Base-by-base conservation (phyloP, 2,113 vertebrate species). In the Irena cyanogastra region DNA sequence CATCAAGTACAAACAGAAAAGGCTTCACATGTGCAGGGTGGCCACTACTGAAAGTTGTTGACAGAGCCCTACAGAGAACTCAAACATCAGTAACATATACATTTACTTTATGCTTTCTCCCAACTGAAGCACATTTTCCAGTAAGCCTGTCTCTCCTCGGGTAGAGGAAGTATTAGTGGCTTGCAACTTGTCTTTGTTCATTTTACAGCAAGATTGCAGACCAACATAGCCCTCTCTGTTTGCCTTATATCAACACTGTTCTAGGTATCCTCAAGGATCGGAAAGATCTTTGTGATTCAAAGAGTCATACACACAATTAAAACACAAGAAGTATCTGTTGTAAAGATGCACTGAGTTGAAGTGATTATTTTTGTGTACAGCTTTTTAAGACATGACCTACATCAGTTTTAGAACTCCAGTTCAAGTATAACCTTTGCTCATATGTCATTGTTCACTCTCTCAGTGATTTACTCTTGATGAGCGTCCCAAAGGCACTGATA, bases 1-100 rank as follows among this genome's bases (percentile, higher is more conserved):
- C 37, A 41, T 39, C 13, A 44, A 68, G 14, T 37, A 27, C 24
- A 45, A 75, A 76, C 24, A 14, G 14, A 31, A 7, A 79, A 76
- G n/a, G 16, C 3, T 79, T 65, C 18, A 54, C 2, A 5, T 26
- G 9, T 22, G 56, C 31, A 50, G 8, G 0, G 1, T 52, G 35
- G 3, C 27, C 35, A 44, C 75, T 74, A 6, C 1, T 33, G 28
- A 45, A 85, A 65, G 11, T 15, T 61, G 7, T 61, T 53, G 65
- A 83, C 9, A 53, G 41, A 88, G 31, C 10, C 60, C 50, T 74
- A 37, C 57, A 47, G 50, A 63, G 37, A 89, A 35, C 8, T n/a
- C 35, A 26, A 45, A 30, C 41, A 54, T 30, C 37, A 31, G 14
- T 56, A 64, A 64, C 3, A 1, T 56, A 26, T 15, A 41, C 3